phyloP scores from a whole-genome alignment of 2,113 vertebrate species.

The Odontophorus gujanensis region DNA sequence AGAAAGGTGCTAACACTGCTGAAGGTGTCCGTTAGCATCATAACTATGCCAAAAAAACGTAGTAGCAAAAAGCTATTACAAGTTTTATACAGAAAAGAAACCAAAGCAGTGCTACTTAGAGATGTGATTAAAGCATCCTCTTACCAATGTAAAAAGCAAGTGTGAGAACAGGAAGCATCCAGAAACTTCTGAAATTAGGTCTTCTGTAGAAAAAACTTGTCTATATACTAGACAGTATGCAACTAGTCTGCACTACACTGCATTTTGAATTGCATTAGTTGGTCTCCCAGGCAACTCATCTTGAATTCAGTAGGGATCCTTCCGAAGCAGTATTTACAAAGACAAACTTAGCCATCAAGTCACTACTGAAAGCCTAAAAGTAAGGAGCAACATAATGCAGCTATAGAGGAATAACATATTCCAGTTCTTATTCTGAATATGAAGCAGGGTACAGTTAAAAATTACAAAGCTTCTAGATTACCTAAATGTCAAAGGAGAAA shows the following conservation, averaged over 20 bases:
- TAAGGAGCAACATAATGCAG: not conserved
- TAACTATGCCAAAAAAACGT: not conserved
- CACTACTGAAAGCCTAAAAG: not conserved
- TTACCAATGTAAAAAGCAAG: not conserved
- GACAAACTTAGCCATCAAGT: slow-evolving; percentile 3
- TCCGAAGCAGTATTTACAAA: not conserved
- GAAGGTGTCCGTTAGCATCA: not conserved
- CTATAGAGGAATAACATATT: not conserved
- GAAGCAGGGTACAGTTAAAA: not conserved
- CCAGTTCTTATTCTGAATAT: not conserved
- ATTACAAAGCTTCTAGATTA: not conserved
- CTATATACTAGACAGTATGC: not conserved
- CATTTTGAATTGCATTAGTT: slow-evolving; percentile 25
- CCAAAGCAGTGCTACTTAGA: not conserved
- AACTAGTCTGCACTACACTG: not conserved
- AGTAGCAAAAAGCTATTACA: not conserved
- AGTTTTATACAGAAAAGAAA: not conserved
- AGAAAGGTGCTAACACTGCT: not conserved
- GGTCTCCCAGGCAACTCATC: slow-evolving; percentile 28
- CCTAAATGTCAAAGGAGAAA: not conserved
- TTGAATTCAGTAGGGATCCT: slow-evolving; percentile 26
- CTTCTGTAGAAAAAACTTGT: not conserved
- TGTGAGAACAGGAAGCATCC: not conserved
- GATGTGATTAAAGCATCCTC: not conserved
- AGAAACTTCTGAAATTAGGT: not conserved